These are phyloP conservation scores for Ochropleura leucogaster DNA, from an alignment of 2,888 invertebrate species.

Conservation along the genomic window DNA sequence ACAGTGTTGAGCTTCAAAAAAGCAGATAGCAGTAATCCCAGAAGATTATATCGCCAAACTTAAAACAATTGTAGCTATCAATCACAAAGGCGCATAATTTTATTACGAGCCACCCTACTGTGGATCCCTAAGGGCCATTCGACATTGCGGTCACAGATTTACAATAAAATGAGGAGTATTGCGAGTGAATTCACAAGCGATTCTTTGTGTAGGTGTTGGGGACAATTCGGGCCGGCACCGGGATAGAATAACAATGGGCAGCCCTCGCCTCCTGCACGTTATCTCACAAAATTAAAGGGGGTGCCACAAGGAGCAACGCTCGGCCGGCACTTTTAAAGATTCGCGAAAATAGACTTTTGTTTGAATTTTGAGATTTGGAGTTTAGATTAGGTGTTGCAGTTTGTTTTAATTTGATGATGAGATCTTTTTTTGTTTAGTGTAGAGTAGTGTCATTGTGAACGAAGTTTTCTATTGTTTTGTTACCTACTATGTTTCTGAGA, in stretches of 20 bases:
- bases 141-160: conserved; percentile 81
- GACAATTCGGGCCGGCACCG: conserved; percentile 71
- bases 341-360: conserved; percentile 55
- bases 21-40: conserved; percentile 6
- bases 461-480: conserved; percentile 21
- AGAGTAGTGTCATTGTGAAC: not conserved
- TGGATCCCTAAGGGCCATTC: conserved; percentile 68
- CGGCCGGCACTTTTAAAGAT: conserved; percentile 57
- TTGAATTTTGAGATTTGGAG: conserved; percentile 50
- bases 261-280: conserved; percentile 68
- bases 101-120: conserved; percentile 67
- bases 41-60: conserved; percentile 39
- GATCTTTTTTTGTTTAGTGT: conserved; percentile 15
- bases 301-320: conserved; percentile 64
- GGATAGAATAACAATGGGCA: conserved; percentile 77
- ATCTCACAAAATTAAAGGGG: conserved; percentile 67
- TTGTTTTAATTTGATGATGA: conserved; percentile 41
- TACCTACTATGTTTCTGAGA: not conserved
- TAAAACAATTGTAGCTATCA: conserved; percentile 68
- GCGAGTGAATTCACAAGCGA: conserved; percentile 78
- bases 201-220: conserved; percentile 77
- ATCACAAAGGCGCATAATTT: conserved; percentile 70
- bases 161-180: conserved; percentile 80
- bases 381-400: conserved; percentile 54
- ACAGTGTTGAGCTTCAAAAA: not conserved